Conservation (phyloP, 2,797 vertebrate genomes). For the Lerista edwardsae region DNA sequence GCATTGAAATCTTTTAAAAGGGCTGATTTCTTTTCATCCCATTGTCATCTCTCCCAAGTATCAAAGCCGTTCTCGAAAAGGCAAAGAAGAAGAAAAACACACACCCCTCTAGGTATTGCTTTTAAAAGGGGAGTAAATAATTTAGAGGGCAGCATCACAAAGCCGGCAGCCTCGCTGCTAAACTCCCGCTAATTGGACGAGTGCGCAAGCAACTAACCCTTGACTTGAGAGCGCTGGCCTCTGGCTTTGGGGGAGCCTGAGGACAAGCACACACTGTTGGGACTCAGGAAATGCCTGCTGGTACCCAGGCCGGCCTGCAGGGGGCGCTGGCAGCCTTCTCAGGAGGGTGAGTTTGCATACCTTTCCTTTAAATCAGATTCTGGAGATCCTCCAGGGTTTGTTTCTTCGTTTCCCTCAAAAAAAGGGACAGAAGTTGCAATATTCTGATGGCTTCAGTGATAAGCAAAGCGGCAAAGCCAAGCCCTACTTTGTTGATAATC, state of each 20-base stretch:
- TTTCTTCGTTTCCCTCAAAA: not conserved
- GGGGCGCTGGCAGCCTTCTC: slow-evolving; percentile 47
- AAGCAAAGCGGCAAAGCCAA: not conserved
- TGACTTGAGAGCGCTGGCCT: not conserved
- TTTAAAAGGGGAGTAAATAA: slow-evolving; percentile 54
- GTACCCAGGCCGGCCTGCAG: slow-evolving; percentile 37
- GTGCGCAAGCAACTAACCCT: not conserved
- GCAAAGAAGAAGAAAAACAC: not conserved
- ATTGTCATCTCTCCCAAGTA: slow-evolving; percentile 54
- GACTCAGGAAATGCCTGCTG: not conserved
- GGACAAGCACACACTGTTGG: not conserved
- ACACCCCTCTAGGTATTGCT: slow-evolving; percentile 25
- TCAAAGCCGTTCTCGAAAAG: slow-evolving; percentile 48
- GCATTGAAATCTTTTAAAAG: slow-evolving; percentile 41
- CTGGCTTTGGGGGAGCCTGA: not conserved
- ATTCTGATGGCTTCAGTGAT: not conserved
- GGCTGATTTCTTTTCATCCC: slow-evolving; percentile 32
- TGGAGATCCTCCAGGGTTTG: not conserved
- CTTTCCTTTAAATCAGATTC: not conserved
- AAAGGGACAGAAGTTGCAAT: not conserved
- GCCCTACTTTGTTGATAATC: not conserved
- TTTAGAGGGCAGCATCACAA: slow-evolving; percentile 49
- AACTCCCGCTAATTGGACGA: slow-evolving; percentile 50
- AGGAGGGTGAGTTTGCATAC: not conserved
- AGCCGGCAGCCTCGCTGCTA: slow-evolving; percentile 46